Evolutionary conservation across 2,888 invertebrate species (phyloP).

Genomic region (Melitaea athalia): DNA sequence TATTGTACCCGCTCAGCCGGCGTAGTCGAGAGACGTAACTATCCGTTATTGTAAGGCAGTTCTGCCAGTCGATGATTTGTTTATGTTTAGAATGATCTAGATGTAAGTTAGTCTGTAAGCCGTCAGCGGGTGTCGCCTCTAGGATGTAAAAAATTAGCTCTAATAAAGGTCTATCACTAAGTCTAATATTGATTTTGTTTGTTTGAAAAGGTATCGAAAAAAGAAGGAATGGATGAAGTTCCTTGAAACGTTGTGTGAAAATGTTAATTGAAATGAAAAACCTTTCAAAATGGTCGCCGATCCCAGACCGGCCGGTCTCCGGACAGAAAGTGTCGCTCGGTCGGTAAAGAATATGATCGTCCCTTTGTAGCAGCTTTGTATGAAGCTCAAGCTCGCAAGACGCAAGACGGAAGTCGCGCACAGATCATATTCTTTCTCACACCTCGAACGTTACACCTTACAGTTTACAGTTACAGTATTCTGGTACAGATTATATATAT

Average conservation of each 20-base stretch:
- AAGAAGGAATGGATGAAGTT: constrained; percentile 91
- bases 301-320: constrained; percentile 43
- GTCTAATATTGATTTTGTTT: constrained; percentile 88
- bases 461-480: constrained; percentile 46
- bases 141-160: constrained; percentile 73
- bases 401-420: constrained; percentile 62
- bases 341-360: constrained; percentile 78
- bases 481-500: constrained; percentile 45
- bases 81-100: constrained; percentile 59
- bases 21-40: constrained; percentile 20
- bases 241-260: constrained; percentile 82
- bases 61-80: constrained; percentile 39
- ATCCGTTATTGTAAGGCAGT: constrained; percentile 46
- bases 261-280: constrained; percentile 79
- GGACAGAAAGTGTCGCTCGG: constrained; percentile 58
- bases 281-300: constrained; percentile 73
- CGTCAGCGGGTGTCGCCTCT: constrained; percentile 63
- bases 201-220: constrained; percentile 92
- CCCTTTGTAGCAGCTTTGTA: constrained; percentile 39
- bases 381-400: constrained; percentile 59
- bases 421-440: constrained; percentile 72
- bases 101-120: constrained; percentile 70
- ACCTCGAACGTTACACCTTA: constrained; percentile 39
- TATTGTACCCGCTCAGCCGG: constrained; percentile 62
- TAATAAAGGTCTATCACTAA: constrained; percentile 78